These are phyloP conservation scores for Plestiodon gilberti DNA, from an alignment of 2,113 vertebrate species.

Conservation along the genomic window DNA sequence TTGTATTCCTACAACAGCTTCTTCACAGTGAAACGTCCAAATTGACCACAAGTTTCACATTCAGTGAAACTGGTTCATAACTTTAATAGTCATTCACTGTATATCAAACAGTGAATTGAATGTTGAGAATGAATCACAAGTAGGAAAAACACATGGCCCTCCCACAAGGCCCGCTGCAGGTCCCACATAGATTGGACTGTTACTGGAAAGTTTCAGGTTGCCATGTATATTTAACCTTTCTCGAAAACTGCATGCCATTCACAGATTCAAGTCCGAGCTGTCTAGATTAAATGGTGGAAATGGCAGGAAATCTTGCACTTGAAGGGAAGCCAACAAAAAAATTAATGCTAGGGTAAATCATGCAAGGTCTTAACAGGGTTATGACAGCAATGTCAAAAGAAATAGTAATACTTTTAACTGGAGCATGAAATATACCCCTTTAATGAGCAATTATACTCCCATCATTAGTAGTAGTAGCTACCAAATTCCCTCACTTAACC, in stretches of 20 bases:
- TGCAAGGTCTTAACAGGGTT: conserved; percentile 36
- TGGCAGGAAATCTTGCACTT: conserved; percentile 25
- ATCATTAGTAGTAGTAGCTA: conserved; percentile 26
- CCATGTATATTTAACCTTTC: conserved; percentile 49
- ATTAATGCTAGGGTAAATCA: conserved; percentile 42
- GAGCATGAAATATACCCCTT: background rate
- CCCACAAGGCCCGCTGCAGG: background rate
- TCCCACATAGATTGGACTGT: background rate
- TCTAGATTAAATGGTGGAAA: conserved; percentile 46
- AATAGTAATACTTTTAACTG: background rate
- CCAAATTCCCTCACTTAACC: background rate
- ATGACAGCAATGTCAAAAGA: conserved; percentile 6
- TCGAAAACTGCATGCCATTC: background rate
- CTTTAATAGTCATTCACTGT: background rate
- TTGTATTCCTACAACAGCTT: too few species aligned
- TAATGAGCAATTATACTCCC: background rate
- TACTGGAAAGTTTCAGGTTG: conserved; percentile 7
- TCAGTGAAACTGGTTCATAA: background rate
- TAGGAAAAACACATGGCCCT: background rate
- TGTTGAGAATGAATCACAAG: background rate
- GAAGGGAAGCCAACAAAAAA: background rate
- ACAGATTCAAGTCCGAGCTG: conserved; percentile 13
- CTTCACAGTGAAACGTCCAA: too few species aligned
- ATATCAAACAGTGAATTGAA: background rate
- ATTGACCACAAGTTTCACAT: too few species aligned